Evolutionary conservation across 2,888 invertebrate genomes (phyloP).

Genomic region (Ceraclea dissimilis): DNA sequence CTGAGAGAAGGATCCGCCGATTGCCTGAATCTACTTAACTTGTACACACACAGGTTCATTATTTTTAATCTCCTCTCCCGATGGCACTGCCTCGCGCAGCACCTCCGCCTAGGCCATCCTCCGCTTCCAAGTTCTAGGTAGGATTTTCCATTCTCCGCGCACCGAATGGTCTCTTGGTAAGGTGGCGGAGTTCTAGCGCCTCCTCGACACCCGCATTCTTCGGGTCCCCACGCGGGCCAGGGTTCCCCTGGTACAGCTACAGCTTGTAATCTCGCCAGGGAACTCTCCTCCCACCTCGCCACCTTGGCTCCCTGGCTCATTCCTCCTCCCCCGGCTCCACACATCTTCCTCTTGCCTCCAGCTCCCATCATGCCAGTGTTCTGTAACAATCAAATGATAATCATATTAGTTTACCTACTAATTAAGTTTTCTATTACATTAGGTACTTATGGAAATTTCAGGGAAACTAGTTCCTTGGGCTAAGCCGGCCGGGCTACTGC

Average conservation of each 20-base stretch:
- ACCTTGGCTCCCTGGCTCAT: conserved; percentile 33
- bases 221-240: conserved; percentile 41
- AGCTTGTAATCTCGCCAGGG: conserved; percentile 50
- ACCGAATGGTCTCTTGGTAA: conserved; percentile 70
- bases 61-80: conserved; percentile 80
- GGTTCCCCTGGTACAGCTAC: conserved; percentile 52
- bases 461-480: too few relatives aligned
- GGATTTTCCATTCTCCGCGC: conserved; percentile 82
- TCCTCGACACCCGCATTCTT: conserved; percentile 49
- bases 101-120: conserved; percentile 65
- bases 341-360: conserved; percentile 25
- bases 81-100: conserved; percentile 74
- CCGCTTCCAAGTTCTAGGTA: conserved; percentile 82
- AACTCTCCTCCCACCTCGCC: conserved; percentile 39
- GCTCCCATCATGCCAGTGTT: conserved; percentile 25
- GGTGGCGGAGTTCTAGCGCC: conserved; percentile 34
- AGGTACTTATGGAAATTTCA: too few relatives aligned
- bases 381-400: conserved; percentile 16
- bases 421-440: too few relatives aligned
- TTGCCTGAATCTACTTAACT: conserved; percentile 79
- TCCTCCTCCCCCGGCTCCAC: conserved; percentile 32
- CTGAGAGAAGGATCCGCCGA: conserved; percentile 83
- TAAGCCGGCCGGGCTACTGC: too few relatives aligned
- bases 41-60: conserved; percentile 87
- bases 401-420: too few relatives aligned